These are phyloP conservation scores for Gortyna flavago DNA, from an alignment of 2,888 invertebrate genomes.

Conservation along the genomic window DNA sequence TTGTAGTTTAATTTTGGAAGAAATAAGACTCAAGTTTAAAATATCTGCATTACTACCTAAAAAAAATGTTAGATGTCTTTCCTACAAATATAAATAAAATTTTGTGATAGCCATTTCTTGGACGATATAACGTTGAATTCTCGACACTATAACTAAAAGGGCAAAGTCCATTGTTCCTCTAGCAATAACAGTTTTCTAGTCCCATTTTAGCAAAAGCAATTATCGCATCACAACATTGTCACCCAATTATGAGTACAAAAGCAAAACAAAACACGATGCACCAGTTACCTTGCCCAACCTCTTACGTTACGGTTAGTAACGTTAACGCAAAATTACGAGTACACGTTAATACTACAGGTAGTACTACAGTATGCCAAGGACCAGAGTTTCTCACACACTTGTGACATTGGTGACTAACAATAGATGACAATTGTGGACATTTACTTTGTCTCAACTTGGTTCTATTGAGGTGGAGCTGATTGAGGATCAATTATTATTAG, in stretches of 20 bases:
- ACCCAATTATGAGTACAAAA: conserved; percentile 18
- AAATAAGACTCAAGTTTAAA: not conserved
- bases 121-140: no score
- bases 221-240: conserved; percentile 26
- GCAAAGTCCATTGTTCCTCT: not conserved
- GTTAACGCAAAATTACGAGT: conserved; percentile 56
- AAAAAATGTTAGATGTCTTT: not conserved
- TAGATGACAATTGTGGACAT: conserved; percentile 31
- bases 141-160: not conserved
- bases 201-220: not conserved
- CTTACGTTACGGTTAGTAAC: conserved; percentile 37
- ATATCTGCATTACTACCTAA: not conserved
- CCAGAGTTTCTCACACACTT: conserved; percentile 55
- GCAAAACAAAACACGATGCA: conserved; percentile 34
- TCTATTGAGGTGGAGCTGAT: conserved; percentile 40
- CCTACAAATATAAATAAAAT: not conserved
- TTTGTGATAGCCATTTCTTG: not conserved
- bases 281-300: conserved; percentile 50
- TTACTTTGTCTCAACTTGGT: conserved; percentile 47
- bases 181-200: not conserved
- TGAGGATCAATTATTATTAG: conserved; percentile 35
- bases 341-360: conserved; percentile 27
- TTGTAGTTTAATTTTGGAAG: no score
- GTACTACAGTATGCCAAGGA: conserved; percentile 60
- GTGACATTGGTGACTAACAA: conserved; percentile 60